Conservation (phyloP, 2,113 vertebrate species). For the Perca flavescens region DNA sequence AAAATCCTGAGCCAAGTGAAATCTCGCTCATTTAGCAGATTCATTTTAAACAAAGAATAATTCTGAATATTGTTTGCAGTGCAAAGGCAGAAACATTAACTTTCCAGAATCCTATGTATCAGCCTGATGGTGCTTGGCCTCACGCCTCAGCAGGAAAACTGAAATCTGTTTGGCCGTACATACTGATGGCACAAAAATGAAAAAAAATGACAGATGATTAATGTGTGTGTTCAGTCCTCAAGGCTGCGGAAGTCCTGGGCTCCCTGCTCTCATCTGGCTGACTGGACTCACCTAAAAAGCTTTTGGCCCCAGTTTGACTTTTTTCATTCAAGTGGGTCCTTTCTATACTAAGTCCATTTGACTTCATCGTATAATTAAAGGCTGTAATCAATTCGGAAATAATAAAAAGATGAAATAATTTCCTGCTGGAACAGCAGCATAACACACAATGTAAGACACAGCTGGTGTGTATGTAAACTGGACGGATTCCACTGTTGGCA, state of each 20-base stretch:
- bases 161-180: slow-evolving; percentile 54
- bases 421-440: background rate
- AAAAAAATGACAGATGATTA: slow-evolving; percentile 47
- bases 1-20: background rate
- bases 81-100: slow-evolving; percentile 54
- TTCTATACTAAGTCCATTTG: slow-evolving; percentile 10
- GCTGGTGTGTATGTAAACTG: background rate
- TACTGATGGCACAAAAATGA: slow-evolving; percentile 2
- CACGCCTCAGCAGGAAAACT: slow-evolving; percentile 47
- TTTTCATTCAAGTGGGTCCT: slow-evolving; percentile 10
- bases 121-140: slow-evolving; percentile 47
- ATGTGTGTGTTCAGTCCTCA: slow-evolving; percentile 29
- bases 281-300: slow-evolving; percentile 16
- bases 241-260: background rate
- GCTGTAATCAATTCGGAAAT: slow-evolving; percentile 10
- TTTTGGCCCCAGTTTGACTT: slow-evolving; percentile 30
- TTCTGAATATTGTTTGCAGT: background rate
- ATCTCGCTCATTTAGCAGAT: background rate
- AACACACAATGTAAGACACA: background rate
- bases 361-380: slow-evolving; percentile 28
- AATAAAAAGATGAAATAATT: slow-evolving; percentile 9
- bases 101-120: slow-evolving; percentile 70
- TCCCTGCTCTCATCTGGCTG: background rate
- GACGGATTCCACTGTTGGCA: slow-evolving; percentile 7
- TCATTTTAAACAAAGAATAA: background rate